phyloP scores from a whole-genome alignment of 2,888 invertebrate species.

The Hypselothyrea guttata region DNA sequence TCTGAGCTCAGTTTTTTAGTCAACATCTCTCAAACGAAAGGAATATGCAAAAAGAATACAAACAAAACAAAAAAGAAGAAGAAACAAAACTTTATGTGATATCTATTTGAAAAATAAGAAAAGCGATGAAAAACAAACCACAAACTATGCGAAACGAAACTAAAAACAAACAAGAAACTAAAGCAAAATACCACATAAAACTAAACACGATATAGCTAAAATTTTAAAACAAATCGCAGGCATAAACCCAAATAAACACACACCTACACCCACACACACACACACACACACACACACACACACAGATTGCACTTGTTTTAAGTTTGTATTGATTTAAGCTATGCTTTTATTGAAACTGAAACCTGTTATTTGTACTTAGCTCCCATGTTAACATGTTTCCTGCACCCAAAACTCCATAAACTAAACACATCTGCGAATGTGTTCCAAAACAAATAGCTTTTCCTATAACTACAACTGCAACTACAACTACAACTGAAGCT shows the following conservation, averaged over 20 bases:
- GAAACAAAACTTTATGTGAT: conserved; percentile 65
- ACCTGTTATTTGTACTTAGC: no score
- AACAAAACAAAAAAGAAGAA: conserved; percentile 26
- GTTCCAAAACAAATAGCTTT: no score
- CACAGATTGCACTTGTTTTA: not conserved
- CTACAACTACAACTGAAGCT: no score
- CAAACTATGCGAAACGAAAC: conserved; percentile 13
- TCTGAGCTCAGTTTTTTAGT: conserved; percentile 2
- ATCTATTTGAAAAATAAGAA: conserved; percentile 72
- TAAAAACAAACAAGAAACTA: not conserved
- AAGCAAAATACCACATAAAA: conserved; percentile 9
- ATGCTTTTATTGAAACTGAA: no score
- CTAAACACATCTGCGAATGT: no score
- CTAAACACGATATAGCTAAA: conserved; percentile 17
- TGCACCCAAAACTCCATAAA: no score
- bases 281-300: not conserved
- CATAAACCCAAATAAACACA: conserved; percentile 14
- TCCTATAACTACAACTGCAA: conserved; percentile 9
- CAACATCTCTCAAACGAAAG: no score
- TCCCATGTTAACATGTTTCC: no score
- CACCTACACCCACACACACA: not conserved
- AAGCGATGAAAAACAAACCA: conserved; percentile 37
- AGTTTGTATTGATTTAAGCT: no score
- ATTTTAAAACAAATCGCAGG: conserved; percentile 18
- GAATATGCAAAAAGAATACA: conserved; percentile 58